Evolutionary conservation across 2,113 vertebrate species (phyloP).

Genomic region (Leucosticte australis): DNA sequence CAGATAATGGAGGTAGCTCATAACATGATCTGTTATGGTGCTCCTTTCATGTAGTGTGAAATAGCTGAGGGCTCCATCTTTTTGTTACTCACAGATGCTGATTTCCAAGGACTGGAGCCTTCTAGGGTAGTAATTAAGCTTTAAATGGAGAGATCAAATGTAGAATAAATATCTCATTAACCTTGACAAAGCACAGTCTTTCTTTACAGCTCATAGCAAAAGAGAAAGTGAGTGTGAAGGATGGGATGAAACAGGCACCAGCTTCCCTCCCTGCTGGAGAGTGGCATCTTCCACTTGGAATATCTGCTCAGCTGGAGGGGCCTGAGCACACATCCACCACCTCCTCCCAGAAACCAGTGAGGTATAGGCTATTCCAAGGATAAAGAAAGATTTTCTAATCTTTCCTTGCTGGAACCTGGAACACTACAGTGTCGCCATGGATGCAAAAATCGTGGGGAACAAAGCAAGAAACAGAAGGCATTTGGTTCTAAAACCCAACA

Average conservation of each 20-base stretch:
- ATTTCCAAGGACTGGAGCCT: background rate
- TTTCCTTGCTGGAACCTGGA: background rate
- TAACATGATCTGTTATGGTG: background rate
- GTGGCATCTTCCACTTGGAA: background rate
- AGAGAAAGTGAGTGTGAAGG: background rate
- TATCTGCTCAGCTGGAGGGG: background rate
- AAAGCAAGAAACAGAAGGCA: background rate
- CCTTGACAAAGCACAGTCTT: background rate
- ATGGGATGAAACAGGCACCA: background rate
- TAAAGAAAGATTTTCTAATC: background rate
- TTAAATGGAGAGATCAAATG: background rate
- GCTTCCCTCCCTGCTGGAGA: background rate
- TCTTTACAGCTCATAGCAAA: background rate
- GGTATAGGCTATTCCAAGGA: background rate
- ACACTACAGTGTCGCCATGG: background rate
- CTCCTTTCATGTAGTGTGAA: background rate
- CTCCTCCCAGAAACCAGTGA: background rate
- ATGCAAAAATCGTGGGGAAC: background rate
- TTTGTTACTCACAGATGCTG: background rate
- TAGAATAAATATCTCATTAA: constrained; percentile 29
- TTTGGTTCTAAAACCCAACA: background rate
- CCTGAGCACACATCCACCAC: background rate
- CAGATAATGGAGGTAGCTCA: background rate
- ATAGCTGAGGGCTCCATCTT: background rate
- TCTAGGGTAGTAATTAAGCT: constrained; percentile 24